Evolutionary conservation across 1,140 invertebrate species (phyloP).

Genomic region (Halesus radiatus): DNA sequence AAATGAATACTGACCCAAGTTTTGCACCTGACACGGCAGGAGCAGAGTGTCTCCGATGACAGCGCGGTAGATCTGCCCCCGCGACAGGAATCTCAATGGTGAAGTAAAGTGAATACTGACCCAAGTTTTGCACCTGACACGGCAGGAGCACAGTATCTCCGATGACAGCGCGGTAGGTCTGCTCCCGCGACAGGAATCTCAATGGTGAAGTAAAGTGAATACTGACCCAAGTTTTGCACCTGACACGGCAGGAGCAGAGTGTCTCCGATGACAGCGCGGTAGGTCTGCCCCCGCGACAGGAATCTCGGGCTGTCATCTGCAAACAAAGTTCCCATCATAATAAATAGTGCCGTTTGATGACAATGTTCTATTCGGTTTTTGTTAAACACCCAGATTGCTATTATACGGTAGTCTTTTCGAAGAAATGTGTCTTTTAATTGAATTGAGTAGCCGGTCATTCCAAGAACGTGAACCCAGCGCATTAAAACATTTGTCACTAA

Average conservation of each 20-base stretch:
- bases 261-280: slow-evolving; percentile 81
- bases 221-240: slow-evolving; percentile 83
- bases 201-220: neutral
- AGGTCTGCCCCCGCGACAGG: slow-evolving; percentile 80
- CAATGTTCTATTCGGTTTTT: too few species aligned
- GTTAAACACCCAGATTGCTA: too few species aligned
- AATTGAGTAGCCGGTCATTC: too few species aligned
- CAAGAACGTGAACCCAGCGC: too few species aligned
- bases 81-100: too few species aligned
- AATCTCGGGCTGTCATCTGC: slow-evolving; percentile 75
- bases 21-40: slow-evolving; percentile 82
- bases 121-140: slow-evolving; percentile 83
- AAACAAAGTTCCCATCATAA: neutral
- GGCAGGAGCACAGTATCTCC: slow-evolving; percentile 81
- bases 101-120: slow-evolving; percentile 68
- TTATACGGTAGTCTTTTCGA: too few species aligned
- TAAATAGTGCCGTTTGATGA: too few species aligned
- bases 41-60: slow-evolving; percentile 81
- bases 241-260: slow-evolving; percentile 81
- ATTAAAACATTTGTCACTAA: too few species aligned
- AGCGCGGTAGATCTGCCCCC: slow-evolving; percentile 77
- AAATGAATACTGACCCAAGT: slow-evolving; percentile 75
- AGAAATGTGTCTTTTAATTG: too few species aligned
- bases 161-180: slow-evolving; percentile 80
- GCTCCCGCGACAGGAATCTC: slow-evolving; percentile 60